Evolutionary conservation across 2,888 invertebrate genomes (phyloP).

Genomic region (Philonicus albiceps): DNA sequence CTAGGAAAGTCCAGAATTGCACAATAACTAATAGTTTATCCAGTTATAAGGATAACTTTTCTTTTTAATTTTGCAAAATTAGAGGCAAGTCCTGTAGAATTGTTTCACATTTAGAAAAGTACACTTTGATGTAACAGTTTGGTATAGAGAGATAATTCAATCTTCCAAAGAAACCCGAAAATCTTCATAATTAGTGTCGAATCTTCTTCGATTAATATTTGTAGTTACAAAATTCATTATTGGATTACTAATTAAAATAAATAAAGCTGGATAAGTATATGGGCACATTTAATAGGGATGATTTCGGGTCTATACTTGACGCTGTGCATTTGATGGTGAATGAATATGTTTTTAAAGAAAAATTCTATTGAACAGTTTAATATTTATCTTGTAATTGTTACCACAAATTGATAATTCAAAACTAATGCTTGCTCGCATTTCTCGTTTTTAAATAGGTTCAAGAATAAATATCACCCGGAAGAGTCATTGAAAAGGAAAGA

Average conservation of each 20-base stretch:
- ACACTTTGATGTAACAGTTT: neutral
- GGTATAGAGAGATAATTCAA: neutral
- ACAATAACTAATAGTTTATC: neutral
- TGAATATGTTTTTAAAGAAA: neutral
- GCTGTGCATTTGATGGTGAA: neutral
- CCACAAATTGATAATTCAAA: neutral
- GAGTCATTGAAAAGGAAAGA: conserved; percentile 90
- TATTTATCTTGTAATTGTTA: neutral
- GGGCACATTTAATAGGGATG: neutral
- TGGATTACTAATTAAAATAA: neutral
- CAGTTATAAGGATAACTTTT: too few species aligned
- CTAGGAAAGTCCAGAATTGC: neutral
- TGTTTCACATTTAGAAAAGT: neutral
- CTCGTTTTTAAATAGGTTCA: conserved; percentile 80
- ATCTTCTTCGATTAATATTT: neutral
- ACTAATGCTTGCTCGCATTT: neutral
- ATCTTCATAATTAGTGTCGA: neutral
- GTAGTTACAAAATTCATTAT: neutral
- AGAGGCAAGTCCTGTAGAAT: neutral
- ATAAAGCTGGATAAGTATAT: neutral
- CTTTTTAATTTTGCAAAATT: too few species aligned
- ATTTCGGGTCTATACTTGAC: neutral
- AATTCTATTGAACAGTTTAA: neutral
- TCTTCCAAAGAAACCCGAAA: neutral
- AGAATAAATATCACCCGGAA: conserved; percentile 98